These are phyloP conservation scores for Crossaster papposus DNA, from an alignment of 53 echinoderm and acorn worm genomes.

Conservation along the genomic window DNA sequence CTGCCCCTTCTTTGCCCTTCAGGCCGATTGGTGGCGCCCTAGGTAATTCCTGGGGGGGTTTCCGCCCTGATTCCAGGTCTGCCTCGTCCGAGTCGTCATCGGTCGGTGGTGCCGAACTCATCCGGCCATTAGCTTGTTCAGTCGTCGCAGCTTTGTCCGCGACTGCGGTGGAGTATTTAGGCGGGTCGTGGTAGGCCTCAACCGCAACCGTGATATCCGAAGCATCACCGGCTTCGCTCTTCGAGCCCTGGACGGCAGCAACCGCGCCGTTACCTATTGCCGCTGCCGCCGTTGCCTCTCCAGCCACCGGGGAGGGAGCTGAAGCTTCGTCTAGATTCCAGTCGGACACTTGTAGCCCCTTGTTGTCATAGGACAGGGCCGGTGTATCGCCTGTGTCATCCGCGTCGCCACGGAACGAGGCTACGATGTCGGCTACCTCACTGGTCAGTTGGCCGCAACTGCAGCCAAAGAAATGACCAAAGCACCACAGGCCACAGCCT, in stretches of 20 bases:
- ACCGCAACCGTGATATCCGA: slow-evolving; percentile 48
- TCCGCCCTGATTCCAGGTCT: background rate
- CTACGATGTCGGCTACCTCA: slow-evolving; percentile 55
- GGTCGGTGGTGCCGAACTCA: background rate
- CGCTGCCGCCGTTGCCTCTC: background rate
- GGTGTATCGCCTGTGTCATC: background rate
- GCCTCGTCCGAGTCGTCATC: slow-evolving; percentile 15
- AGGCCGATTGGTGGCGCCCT: slow-evolving; percentile 42
- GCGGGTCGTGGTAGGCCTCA: slow-evolving; percentile 49
- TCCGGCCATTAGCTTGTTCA: slow-evolving; percentile 15
- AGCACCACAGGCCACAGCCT: slow-evolving; percentile 79
- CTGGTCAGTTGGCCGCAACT: slow-evolving; percentile 61
- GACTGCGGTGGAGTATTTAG: slow-evolving; percentile 32
- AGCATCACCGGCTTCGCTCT: background rate
- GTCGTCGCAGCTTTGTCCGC: slow-evolving; percentile 30
- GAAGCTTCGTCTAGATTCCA: slow-evolving; percentile 50
- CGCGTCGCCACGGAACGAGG: slow-evolving; percentile 48
- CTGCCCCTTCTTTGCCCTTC: background rate
- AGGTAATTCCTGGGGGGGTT: background rate
- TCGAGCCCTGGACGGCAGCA: background rate
- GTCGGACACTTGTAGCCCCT: slow-evolving; percentile 71
- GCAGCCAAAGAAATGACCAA: slow-evolving; percentile 69
- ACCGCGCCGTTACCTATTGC: background rate
- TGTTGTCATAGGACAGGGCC: slow-evolving; percentile 67
- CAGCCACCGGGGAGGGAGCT: background rate